A percentile compares a stretch with the other conserved stretches of the same genome.
These are phyloP conservation scores for Mythimna impura DNA, from an alignment of 2,888 invertebrate genomes.

Conservation along the genomic window DNA sequence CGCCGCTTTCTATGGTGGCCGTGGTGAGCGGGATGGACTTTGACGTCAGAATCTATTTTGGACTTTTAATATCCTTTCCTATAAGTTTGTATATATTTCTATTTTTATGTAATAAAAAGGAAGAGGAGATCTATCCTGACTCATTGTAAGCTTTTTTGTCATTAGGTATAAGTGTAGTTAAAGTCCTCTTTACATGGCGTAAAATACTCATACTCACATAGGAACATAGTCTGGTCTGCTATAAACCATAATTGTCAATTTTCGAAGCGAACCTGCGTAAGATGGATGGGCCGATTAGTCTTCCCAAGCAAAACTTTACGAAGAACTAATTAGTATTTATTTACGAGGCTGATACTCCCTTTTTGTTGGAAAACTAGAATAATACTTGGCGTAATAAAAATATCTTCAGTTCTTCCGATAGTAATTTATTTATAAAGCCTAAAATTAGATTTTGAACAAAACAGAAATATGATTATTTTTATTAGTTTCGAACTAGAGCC, in stretches of 20 bases:
- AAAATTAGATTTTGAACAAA: constrained; percentile 4
- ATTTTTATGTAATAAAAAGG: too few relatives aligned
- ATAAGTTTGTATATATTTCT: too few relatives aligned
- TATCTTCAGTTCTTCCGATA: neutral
- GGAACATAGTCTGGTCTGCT: neutral
- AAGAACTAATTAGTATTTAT: constrained; percentile 45
- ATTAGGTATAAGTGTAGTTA: neutral
- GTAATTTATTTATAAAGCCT: constrained; percentile 32
- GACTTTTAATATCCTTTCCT: too few relatives aligned
- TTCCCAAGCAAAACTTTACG: constrained; percentile 24
- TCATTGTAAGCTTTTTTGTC: neutral
- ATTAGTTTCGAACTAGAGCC: neutral
- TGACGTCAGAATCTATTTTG: too few relatives aligned
- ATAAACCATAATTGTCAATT: constrained; percentile 18
- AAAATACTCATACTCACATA: neutral
- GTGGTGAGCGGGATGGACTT: too few relatives aligned
- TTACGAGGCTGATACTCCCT: constrained; percentile 6
- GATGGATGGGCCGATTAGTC: constrained; percentile 39
- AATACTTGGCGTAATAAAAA: constrained; percentile 23
- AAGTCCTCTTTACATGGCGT: neutral
- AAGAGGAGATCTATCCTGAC: too few relatives aligned
- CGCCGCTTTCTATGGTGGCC: too few relatives aligned
- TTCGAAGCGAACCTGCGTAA: constrained; percentile 25
- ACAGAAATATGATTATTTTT: constrained; percentile 5
- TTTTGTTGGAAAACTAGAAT: constrained; percentile 26